These are phyloP conservation scores for Malurus leucopterus DNA, from an alignment of 2,797 vertebrate genomes.

Conservation along the genomic window DNA sequence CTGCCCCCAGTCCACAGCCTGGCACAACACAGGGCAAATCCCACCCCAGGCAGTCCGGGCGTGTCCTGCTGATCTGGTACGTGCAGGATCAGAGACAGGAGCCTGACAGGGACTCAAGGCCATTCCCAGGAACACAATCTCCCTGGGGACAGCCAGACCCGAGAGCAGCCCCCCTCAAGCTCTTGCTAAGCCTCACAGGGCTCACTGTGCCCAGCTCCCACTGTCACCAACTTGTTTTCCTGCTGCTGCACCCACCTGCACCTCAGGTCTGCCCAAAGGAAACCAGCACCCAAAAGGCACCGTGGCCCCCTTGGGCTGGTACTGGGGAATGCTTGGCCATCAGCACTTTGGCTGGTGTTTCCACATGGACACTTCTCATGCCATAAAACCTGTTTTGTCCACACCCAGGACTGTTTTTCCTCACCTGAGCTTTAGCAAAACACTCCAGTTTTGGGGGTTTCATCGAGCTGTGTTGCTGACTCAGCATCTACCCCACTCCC, in stretches of 20 bases:
- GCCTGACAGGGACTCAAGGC: not conserved
- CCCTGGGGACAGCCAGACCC: not conserved
- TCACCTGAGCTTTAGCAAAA: not conserved
- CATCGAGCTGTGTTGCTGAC: not conserved
- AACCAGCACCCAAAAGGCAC: not conserved
- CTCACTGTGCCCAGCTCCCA: not conserved
- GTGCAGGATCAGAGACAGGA: not conserved
- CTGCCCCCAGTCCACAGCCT: fast-evolving
- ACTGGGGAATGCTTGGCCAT: not conserved
- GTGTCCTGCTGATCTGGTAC: not conserved
- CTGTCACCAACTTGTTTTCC: fast-evolving
- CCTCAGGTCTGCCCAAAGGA: fast-evolving
- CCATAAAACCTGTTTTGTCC: not conserved
- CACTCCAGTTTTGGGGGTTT: not conserved
- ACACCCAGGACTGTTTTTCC: fast-evolving
- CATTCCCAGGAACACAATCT: not conserved
- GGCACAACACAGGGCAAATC: fast-evolving
- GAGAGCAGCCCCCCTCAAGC: not conserved
- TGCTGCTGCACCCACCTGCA: not conserved
- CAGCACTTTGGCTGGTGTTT: not conserved
- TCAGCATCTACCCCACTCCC: not conserved
- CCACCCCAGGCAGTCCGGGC: not conserved
- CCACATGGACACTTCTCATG: not conserved
- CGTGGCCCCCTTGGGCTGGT: not conserved
- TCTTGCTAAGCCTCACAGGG: fast-evolving